A percentile compares a stretch with the other conserved stretches of the same genome.
These are phyloP conservation scores for Apogon talboti DNA, from an alignment of 2,797 vertebrate genomes.

Conservation along the genomic window DNA sequence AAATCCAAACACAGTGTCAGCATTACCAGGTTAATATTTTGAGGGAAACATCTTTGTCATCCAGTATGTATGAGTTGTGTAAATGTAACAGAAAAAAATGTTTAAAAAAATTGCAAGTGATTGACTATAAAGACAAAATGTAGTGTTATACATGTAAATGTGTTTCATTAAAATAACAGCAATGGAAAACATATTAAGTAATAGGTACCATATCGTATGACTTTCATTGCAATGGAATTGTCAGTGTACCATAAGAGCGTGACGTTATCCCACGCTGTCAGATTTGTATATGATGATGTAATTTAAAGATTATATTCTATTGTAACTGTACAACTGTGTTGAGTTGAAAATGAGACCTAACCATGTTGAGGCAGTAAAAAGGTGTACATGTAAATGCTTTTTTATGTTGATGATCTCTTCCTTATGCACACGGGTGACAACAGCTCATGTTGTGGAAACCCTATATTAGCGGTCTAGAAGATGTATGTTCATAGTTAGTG, in stretches of 20 bases:
- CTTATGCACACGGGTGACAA: slow-evolving; percentile 81
- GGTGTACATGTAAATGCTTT: slow-evolving; percentile 86
- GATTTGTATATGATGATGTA: slow-evolving; percentile 90
- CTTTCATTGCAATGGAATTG: slow-evolving; percentile 83
- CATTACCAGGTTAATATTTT: slow-evolving; percentile 71
- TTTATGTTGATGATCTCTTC: slow-evolving; percentile 83
- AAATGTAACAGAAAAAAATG: slow-evolving; percentile 77
- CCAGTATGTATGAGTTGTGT: slow-evolving; percentile 87
- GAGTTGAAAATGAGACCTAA: slow-evolving; percentile 84
- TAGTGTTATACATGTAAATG: slow-evolving; percentile 88
- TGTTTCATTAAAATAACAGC: slow-evolving; percentile 84
- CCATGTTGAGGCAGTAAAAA: slow-evolving; percentile 83
- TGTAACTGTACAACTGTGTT: slow-evolving; percentile 89
- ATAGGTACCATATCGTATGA: slow-evolving; percentile 82
- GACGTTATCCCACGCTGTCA: slow-evolving; percentile 82
- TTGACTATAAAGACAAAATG: slow-evolving; percentile 82
- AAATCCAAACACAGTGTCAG: slow-evolving; percentile 48
- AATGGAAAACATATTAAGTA: slow-evolving; percentile 80
- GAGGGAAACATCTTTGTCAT: slow-evolving; percentile 77
- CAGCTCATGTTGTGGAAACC: slow-evolving; percentile 78
- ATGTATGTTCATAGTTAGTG: slow-evolving; percentile 87
- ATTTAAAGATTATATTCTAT: slow-evolving; percentile 89
- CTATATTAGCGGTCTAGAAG: slow-evolving; percentile 82
- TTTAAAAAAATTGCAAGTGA: slow-evolving; percentile 80
- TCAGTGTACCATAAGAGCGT: slow-evolving; percentile 85